Base-by-base conservation (phyloP, 1,140 invertebrate species). In the Pteromalus puparum region DNA sequence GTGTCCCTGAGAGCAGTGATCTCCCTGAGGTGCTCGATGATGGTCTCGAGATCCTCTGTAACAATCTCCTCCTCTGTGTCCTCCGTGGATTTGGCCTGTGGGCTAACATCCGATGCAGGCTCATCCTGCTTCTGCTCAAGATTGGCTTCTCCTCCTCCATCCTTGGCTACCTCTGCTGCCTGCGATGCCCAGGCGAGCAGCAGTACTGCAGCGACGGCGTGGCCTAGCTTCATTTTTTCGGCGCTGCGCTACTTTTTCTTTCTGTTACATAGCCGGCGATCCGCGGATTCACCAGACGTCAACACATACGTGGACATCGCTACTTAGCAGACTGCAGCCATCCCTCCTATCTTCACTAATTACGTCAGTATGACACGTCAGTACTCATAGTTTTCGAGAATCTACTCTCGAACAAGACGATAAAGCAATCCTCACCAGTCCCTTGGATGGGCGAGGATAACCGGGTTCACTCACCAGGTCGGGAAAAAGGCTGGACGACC, bases 331-430 rank as follows among this genome's bases (percentile, higher is more conserved):
- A 81, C 73, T 65, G 82, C 48, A 80, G 70, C 87, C 75, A 82
- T 88, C 34, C 67, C 75, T 87, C 38, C 81, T 85, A 87, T 83
- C 84, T 70, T 61, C 0, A n/a, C 38, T 74, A 87, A 88, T 88
- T 89, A 89, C 89, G 89, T 90, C 89, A 89, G 82, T 88, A 77
- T 86, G 88, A 89, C 89, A 89, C 88, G 89, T 89, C 89, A 89
- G 88, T 86, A 82, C 78, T 76, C 83, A 82, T 80, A 28, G 13
- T 75, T 70, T 84, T 80, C 21, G 21, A 42, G 28, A 42, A 10
- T 42, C 38, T 42, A 42, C 7, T 42, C 38, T 42, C 9, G 26
- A 26, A 34, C 34, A 34, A 13, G 1, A 28, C 42, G 15, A 48
- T 15, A 1, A 70, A 68, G 67, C n/a, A 68, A 70, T 24, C 21